Conservation (phyloP, 2,797 vertebrate genomes). For the Apogon talboti region DNA sequence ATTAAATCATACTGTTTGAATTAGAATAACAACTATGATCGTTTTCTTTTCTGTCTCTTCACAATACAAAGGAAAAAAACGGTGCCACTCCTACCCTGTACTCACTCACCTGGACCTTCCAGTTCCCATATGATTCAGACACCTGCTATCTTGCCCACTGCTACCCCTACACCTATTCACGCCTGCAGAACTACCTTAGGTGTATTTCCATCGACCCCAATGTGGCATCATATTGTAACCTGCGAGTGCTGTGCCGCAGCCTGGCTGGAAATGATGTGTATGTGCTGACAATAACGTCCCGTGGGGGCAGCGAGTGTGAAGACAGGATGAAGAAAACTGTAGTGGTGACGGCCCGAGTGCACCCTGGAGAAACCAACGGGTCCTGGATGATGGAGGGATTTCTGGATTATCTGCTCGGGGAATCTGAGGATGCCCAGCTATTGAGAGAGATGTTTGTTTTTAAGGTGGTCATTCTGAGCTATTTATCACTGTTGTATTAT, state of each 20-base stretch:
- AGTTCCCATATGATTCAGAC: slow-evolving; percentile 88
- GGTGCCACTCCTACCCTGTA: slow-evolving; percentile 58
- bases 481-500: neutral
- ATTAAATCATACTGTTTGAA: neutral
- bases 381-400: slow-evolving; percentile 96
- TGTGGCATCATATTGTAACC: slow-evolving; percentile 82
- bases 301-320: slow-evolving; percentile 35
- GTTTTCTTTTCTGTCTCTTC: slow-evolving; percentile 25
- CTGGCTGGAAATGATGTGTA: slow-evolving; percentile 91
- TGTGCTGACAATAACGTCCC: slow-evolving; percentile 88
- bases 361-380: slow-evolving; percentile 90
- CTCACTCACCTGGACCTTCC: slow-evolving; percentile 89
- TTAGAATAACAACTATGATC: neutral
- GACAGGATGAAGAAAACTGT: slow-evolving; percentile 83
- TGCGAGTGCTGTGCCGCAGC: slow-evolving; percentile 88
- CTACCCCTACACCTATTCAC: slow-evolving; percentile 95
- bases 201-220: slow-evolving; percentile 78
- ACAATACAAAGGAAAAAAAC: slow-evolving; percentile 60
- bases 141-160: slow-evolving; percentile 93
- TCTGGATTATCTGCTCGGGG: slow-evolving; percentile 90
- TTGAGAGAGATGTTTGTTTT: slow-evolving; percentile 92
- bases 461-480: slow-evolving; percentile 77
- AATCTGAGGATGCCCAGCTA: slow-evolving; percentile 86
- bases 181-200: slow-evolving; percentile 87
- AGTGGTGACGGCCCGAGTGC: slow-evolving; percentile 90